These are phyloP conservation scores for Drosophila novamexicana DNA, from an alignment of 1,140 invertebrate species.

Conservation along the genomic window DNA sequence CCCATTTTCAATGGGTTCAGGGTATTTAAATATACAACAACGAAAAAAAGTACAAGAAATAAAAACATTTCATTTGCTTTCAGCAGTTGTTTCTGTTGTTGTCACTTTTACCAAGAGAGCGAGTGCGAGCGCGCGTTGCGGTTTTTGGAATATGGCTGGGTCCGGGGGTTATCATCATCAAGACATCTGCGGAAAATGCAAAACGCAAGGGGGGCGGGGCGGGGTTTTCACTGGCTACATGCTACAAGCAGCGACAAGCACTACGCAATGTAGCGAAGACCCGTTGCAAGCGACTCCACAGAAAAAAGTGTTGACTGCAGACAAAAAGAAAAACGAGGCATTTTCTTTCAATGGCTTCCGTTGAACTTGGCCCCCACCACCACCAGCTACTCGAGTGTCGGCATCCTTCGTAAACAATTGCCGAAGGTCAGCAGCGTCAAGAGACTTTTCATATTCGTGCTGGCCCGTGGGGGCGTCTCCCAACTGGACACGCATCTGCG, in stretches of 20 bases:
- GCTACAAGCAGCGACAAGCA: slow-evolving; percentile 2
- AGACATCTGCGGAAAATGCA: slow-evolving; percentile 67
- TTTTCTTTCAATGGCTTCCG: slow-evolving; percentile 68
- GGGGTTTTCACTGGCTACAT: neutral
- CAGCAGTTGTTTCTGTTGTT: slow-evolving; percentile 26
- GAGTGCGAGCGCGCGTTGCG: slow-evolving; percentile 1
- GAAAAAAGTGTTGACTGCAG: slow-evolving; percentile 17
- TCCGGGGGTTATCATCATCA: slow-evolving; percentile 61
- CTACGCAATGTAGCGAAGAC: slow-evolving; percentile 41
- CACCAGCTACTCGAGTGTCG: neutral
- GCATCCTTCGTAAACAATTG: slow-evolving; percentile 10
- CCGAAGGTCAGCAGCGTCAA: slow-evolving; percentile 70
- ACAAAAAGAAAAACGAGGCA: neutral
- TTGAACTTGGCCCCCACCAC: slow-evolving; percentile 56
- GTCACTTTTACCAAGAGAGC: slow-evolving; percentile 51
- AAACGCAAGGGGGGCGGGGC: slow-evolving; percentile 36
- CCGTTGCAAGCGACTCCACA: slow-evolving; percentile 17
- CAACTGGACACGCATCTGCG: slow-evolving; percentile 20
- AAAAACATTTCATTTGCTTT: slow-evolving; percentile 38
- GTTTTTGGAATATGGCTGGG: slow-evolving; percentile 26
- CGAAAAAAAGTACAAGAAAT: slow-evolving; percentile 9
- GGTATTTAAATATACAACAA: neutral
- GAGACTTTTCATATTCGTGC: slow-evolving; percentile 60
- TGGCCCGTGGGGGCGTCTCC: slow-evolving; percentile 22
- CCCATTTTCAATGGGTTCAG: too few species aligned